Evolutionary conservation across 2,113 vertebrate species (phyloP), one percentile per base, ranked within the genome.

Genomic region (Pelusios castaneus): DNA sequence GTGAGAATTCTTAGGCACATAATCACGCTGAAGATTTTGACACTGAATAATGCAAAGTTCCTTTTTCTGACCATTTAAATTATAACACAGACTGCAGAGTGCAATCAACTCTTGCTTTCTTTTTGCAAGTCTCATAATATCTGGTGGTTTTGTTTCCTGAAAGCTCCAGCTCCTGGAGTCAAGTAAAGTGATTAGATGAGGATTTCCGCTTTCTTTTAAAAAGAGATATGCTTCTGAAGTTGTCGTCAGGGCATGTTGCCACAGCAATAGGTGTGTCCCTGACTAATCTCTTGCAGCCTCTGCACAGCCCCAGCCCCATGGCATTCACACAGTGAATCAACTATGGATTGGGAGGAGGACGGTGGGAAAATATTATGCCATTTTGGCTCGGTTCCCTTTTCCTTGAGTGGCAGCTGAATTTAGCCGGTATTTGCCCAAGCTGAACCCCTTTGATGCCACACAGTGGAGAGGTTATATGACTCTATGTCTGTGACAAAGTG

Each of bases 351-450:
- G 41, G 45, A 80, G 43, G 49, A 73, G 34, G 29, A 27, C 31
- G 4, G 82, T 52, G n/a, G 21, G 4, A 49, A 63, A 3, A 34
- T 63, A 63, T 63, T 63, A 34, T 63, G 58, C 31, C 58, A 63
- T 63, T 63, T n/a, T 73, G 85, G 10, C 9, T 63, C 49, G 85
- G 8, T 8, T 75, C 3, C 4, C 25, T 6, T 29, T 91, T 67
- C 52, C 2, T 0, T 2, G 4, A 5, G 55, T 24, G 43, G 24
- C 1, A 41, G 29, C 17, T 60, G 19, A 47, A n/a, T 6, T n/a
- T 10, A 83, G 52, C 31, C 70, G 3, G 12, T 43, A 41, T 75
- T 16, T 47, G 25, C 38, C 70, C 51, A 49, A 41, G 41, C 38
- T 27, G 38, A 38, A 75, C 24, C 10, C 38, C 41, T 75, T 77